Evolutionary conservation across 2,797 vertebrate genomes (phyloP), one percentile per base, ranked within the genome.

Genomic region (Sciurus vulgaris): DNA sequence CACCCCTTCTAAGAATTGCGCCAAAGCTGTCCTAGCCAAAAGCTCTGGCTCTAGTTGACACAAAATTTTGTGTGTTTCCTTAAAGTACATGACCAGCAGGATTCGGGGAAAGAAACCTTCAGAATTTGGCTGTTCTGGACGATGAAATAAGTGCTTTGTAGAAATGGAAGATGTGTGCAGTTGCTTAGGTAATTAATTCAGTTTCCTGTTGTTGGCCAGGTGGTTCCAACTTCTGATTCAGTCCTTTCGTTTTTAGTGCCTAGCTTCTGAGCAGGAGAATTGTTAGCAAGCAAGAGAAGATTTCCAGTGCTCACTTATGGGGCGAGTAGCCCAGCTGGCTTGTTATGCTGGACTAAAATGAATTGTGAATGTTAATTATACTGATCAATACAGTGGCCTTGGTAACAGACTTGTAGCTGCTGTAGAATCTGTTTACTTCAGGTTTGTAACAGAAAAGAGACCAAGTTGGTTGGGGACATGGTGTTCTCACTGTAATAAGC

Each of bases 381-480:
- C 63, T 97, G 97, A 98, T 99, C 98, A 98, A 98, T 99, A 98
- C 97, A 70, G 98, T 98, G 98, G 95, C 98, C 98, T 98, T 98
- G 98, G 98, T 98, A 98, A 98, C 98, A 86, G 97, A 96, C 98
- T 98, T 89, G 90, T 97, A 98, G 98, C 98, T 97, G 97, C 98
- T 97, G 97, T 98, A 98, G 97, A 98, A 98, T 98, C 98, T 98
- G 98, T 98, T 98, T 98, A 97, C 97, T 97, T 97, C 93, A 90
- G 97, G 91, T 97, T 97, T 97, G 89, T 97, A 96, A 90, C 95
- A 98, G 97, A 98, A 98, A 98, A 97, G 97, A 97, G 95, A 88
- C 97, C 72, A 95, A 92, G 90, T 97, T 98, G 97, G 96, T 96
- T 38, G 85, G 93, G 98, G 97, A 98, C 98, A 97, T 54, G 89